Percentiles rank a stretch among this genome's conserved stretches.
These are phyloP conservation scores for Mormyrops boulengeri DNA, from an alignment of 2,797 vertebrate species.

Conservation along the genomic window DNA sequence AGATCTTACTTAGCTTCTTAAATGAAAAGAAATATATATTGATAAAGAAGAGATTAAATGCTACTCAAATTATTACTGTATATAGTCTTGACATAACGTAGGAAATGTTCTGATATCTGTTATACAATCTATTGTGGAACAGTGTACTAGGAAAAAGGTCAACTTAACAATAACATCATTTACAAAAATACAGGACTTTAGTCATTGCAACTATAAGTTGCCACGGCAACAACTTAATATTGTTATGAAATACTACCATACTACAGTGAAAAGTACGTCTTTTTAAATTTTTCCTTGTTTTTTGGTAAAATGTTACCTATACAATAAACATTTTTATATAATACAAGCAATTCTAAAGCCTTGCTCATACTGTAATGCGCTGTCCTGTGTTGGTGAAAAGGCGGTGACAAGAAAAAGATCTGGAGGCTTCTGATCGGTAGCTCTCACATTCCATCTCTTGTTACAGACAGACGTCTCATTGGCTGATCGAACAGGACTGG, in stretches of 20 bases:
- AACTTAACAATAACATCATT: conserved; percentile 57
- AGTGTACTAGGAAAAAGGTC: conserved; percentile 39
- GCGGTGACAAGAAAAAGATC: conserved; percentile 46
- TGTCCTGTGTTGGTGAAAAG: conserved; percentile 51
- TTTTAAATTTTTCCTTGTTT: conserved; percentile 54
- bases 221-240: conserved; percentile 62
- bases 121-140: conserved; percentile 47
- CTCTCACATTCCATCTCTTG: conserved; percentile 42
- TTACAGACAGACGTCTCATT: conserved; percentile 47
- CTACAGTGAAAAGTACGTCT: conserved; percentile 65
- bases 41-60: conserved; percentile 49
- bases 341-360: conserved; percentile 53
- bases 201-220: conserved; percentile 58
- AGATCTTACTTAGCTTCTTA: conserved; percentile 26
- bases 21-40: conserved; percentile 32
- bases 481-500: conserved; percentile 43
- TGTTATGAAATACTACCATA: conserved; percentile 68
- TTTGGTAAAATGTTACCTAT: conserved; percentile 57
- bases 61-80: conserved; percentile 66
- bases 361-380: conserved; percentile 44
- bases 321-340: conserved; percentile 54
- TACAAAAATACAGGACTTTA: conserved; percentile 75
- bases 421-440: conserved; percentile 34
- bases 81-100: conserved; percentile 40
- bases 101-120: conserved; percentile 46